Percentiles rank a stretch among this genome's conserved stretches.
Evolutionary conservation across 2,113 vertebrate genomes (phyloP).

Genomic region (Eudyptes chrysolophus): DNA sequence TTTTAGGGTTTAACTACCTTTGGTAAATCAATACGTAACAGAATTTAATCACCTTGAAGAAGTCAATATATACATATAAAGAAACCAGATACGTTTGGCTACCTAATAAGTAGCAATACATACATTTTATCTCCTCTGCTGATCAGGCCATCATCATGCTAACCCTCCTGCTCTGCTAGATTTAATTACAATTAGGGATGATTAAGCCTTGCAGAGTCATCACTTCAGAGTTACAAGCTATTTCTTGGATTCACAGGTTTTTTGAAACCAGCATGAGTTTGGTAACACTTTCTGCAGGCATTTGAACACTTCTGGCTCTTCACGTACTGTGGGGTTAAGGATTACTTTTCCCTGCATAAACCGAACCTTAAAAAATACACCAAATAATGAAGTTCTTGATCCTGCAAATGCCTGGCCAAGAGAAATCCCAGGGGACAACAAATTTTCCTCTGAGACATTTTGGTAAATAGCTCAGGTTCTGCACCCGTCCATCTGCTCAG

Average conservation of each 20-base stretch:
- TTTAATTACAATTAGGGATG: neutral
- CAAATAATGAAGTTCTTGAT: neutral
- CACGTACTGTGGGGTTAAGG: neutral
- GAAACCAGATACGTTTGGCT: neutral
- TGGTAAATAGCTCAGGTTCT: neutral
- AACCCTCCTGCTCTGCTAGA: neutral
- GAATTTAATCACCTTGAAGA: conserved; percentile 50
- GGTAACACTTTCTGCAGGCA: neutral
- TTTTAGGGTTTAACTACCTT: conserved; percentile 56
- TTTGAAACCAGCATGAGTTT: neutral
- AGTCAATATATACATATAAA: conserved; percentile 12
- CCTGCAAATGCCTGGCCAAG: neutral
- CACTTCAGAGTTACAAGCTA: neutral
- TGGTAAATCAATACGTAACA: conserved; percentile 47
- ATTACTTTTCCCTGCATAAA: neutral
- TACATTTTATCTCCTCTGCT: neutral
- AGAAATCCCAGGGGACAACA: neutral
- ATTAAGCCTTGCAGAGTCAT: neutral
- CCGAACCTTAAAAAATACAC: neutral
- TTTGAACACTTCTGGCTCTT: neutral
- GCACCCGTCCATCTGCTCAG: accelerated
- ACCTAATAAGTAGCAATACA: neutral
- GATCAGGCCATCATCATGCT: neutral
- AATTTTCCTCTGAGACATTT: neutral
- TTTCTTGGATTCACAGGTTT: neutral